phyloP scores from a whole-genome alignment of 2,797 vertebrate genomes.

The Avahi laniger region DNA sequence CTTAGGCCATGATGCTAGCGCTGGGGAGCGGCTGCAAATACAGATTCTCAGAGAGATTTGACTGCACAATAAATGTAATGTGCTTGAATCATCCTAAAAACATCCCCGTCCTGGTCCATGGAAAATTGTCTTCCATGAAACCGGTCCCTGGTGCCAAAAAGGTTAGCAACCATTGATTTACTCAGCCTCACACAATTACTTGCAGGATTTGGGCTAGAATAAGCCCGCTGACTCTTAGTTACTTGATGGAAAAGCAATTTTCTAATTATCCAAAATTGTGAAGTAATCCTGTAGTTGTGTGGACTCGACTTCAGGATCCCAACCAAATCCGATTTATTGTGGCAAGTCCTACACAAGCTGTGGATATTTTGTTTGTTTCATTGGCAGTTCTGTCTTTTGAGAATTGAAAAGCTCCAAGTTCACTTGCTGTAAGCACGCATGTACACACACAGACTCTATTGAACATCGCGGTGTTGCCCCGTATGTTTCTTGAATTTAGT shows the following conservation, averaged over 20 bases:
- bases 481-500: background rate
- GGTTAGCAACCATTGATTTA: background rate
- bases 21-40: too few species aligned
- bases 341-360: background rate
- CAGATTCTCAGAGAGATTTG: too few species aligned
- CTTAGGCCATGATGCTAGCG: too few species aligned
- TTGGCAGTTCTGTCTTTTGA: background rate
- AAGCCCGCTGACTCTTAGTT: background rate
- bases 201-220: background rate
- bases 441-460: background rate
- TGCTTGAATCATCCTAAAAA: too few species aligned
- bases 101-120: too few species aligned
- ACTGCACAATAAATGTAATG: too few species aligned
- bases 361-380: background rate
- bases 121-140: too few species aligned
- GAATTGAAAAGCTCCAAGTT: background rate
- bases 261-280: background rate
- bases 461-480: background rate
- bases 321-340: background rate
- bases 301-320: background rate
- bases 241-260: background rate
- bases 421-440: background rate
- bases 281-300: background rate
- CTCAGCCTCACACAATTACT: background rate
- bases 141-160: too few species aligned